phyloP scores from a whole-genome alignment of 1,140 invertebrate genomes.

The Drusus annulatus region DNA sequence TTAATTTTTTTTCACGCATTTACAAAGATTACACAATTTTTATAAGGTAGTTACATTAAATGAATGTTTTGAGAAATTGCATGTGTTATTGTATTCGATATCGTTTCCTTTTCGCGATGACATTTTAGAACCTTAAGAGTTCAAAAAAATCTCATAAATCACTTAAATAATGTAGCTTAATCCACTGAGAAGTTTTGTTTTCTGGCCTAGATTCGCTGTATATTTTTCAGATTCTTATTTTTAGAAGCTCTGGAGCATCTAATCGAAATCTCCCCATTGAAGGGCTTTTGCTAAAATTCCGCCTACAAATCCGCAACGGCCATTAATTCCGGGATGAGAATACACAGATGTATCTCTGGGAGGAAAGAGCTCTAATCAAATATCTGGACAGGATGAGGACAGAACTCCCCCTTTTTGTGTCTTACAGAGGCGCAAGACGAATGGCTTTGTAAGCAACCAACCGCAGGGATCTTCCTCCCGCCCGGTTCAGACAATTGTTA shows the following conservation, averaged over 20 bases:
- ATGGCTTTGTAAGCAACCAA: slow-evolving; percentile 48
- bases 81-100: too few relatives aligned
- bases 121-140: too few relatives aligned
- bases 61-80: too few relatives aligned
- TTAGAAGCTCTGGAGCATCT: slow-evolving; percentile 27
- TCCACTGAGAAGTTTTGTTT: too few relatives aligned
- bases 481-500: neutral
- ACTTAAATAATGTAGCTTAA: too few relatives aligned
- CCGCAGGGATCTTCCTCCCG: neutral
- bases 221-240: neutral
- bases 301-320: slow-evolving; percentile 50
- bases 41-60: too few relatives aligned
- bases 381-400: slow-evolving; percentile 51
- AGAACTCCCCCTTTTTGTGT: slow-evolving; percentile 46
- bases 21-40: too few relatives aligned
- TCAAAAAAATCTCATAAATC: too few relatives aligned
- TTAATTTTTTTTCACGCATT: too few relatives aligned
- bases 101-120: too few relatives aligned
- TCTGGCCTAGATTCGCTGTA: too few relatives aligned
- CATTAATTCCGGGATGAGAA: slow-evolving; percentile 57
- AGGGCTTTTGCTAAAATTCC: slow-evolving; percentile 30
- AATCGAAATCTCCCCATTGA: slow-evolving; percentile 4
- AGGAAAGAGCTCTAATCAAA: slow-evolving; percentile 50
- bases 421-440: slow-evolving; percentile 50
- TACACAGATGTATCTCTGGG: slow-evolving; percentile 46